These are phyloP conservation scores for Meriones unguiculatus DNA, from an alignment of 2,113 vertebrate genomes.

Conservation along the genomic window DNA sequence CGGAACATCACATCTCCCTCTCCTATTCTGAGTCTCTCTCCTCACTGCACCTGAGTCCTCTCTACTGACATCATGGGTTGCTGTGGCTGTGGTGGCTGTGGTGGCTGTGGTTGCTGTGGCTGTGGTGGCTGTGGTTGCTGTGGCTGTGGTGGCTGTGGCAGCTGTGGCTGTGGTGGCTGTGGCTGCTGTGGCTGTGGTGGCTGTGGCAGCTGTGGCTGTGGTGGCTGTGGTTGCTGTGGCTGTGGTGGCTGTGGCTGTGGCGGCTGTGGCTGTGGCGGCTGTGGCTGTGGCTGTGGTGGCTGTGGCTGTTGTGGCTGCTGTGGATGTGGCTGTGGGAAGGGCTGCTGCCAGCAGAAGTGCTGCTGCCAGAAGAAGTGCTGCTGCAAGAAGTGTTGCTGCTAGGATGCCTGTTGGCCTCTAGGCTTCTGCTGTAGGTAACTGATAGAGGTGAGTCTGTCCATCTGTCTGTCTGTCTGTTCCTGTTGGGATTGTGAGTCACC, in stretches of 20 bases:
- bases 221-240: not conserved
- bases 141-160: not conserved
- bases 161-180: not conserved
- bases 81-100: not conserved
- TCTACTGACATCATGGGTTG: not conserved
- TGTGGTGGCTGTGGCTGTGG: not conserved
- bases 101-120: not conserved
- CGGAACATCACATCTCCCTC: not conserved
- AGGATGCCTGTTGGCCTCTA: rapidly evolving
- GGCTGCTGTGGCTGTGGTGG: not conserved
- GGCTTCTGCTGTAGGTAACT: not conserved
- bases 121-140: not conserved
- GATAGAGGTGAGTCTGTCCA: not conserved
- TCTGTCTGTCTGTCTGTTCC: not conserved
- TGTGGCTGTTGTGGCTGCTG: not conserved
- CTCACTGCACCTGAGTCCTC: not conserved
- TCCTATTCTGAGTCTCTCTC: not conserved
- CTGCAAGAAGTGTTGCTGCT: conserved; percentile 21
- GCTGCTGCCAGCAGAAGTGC: conserved; percentile 28
- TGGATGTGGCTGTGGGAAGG: not conserved
- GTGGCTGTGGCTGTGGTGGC: not conserved
- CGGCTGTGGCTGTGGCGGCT: not conserved
- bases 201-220: not conserved
- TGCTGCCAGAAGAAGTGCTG: conserved; percentile 27
- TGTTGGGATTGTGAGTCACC: not conserved